Evolutionary conservation across 2,797 vertebrate genomes (phyloP).

Genomic region (Pogoniulus pusillus): DNA sequence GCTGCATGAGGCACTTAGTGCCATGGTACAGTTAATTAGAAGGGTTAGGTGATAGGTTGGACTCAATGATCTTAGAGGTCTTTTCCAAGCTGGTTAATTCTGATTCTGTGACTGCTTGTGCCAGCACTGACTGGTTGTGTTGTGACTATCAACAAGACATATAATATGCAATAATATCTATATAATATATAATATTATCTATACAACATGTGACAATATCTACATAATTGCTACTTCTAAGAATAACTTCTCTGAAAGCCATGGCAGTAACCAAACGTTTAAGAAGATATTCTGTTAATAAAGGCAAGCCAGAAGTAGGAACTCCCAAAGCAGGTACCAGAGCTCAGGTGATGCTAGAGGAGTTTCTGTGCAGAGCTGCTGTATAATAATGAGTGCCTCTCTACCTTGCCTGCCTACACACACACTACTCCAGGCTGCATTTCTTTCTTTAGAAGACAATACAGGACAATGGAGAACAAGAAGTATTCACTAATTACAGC

Average conservation of each 20-base stretch:
- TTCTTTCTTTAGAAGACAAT: conserved; percentile 22
- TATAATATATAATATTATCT: too few relatives aligned
- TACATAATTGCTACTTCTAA: neutral
- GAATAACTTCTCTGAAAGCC: neutral
- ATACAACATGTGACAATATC: too few relatives aligned
- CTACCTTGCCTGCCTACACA: neutral
- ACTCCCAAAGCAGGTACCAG: neutral
- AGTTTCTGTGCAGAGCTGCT: neutral
- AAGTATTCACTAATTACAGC: conserved; percentile 50
- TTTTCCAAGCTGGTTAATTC: too few relatives aligned
- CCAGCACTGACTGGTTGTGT: neutral
- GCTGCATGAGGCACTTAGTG: too few relatives aligned
- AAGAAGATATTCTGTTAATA: neutral
- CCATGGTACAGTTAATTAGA: too few relatives aligned
- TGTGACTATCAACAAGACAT: neutral
- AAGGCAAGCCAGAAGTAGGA: neutral
- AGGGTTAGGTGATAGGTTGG: too few relatives aligned
- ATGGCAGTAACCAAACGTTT: neutral
- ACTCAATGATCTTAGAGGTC: too few relatives aligned
- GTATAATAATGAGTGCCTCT: neutral
- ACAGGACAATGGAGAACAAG: conserved; percentile 11
- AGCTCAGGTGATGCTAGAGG: neutral
- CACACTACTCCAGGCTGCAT: neutral
- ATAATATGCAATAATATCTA: too few relatives aligned
- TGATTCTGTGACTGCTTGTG: neutral